These are phyloP conservation scores for Silurus meridionalis DNA, from an alignment of 2,113 vertebrate genomes.

Conservation along the genomic window DNA sequence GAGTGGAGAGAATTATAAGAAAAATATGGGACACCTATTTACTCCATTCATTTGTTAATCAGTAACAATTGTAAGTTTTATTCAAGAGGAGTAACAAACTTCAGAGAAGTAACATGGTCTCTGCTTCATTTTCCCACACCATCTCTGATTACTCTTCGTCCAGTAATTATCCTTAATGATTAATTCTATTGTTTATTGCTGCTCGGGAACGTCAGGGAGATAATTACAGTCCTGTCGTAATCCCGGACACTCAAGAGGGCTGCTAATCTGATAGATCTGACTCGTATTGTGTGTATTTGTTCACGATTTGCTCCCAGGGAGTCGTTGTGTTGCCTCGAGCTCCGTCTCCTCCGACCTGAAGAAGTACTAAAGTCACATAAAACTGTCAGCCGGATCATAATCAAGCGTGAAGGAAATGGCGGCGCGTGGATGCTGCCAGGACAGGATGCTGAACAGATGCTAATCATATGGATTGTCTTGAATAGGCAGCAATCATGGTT, in stretches of 20 bases:
- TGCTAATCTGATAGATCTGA: not conserved
- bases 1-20: no score
- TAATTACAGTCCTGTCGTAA: not conserved
- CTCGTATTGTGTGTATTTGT: not conserved
- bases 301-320: not conserved
- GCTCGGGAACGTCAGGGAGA: not conserved
- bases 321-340: not conserved
- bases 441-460: not conserved
- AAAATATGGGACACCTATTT: no score
- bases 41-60: not conserved
- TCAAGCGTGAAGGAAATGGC: not conserved
- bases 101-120: not conserved
- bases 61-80: not conserved
- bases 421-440: not conserved
- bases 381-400: not conserved
- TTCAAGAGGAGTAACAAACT: not conserved
- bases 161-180: not conserved
- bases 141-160: not conserved
- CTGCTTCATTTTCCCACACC: not conserved
- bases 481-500: no score
- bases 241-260: not conserved
- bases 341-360: slow-evolving; percentile 28
- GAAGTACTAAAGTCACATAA: slow-evolving; percentile 25
- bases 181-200: not conserved
- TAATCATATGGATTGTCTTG: not conserved